phyloP scores from a whole-genome alignment of 2,113 vertebrate genomes.

The Chaetura pelagica region DNA sequence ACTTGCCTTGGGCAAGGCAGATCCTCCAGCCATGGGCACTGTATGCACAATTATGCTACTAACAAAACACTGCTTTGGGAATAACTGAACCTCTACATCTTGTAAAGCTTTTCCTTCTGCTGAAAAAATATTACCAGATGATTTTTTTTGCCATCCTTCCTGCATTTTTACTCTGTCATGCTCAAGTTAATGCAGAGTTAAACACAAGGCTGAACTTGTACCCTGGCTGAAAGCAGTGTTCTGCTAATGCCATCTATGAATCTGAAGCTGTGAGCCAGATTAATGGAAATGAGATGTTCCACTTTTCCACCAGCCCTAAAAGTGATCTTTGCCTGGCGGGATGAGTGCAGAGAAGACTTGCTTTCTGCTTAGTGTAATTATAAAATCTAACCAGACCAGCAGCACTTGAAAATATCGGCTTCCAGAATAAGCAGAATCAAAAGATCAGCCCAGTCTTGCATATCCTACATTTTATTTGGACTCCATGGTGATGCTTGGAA shows the following conservation, averaged over 20 bases:
- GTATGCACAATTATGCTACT: conserved; percentile 44
- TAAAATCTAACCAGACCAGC: conserved; percentile 3
- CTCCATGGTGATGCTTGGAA: not conserved
- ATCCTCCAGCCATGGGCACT: conserved; percentile 39
- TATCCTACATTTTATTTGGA: not conserved
- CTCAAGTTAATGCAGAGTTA: conserved; percentile 44
- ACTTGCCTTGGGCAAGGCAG: conserved; percentile 71
- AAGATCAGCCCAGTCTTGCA: not conserved
- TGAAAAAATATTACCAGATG: conserved; percentile 5
- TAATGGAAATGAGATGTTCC: conserved; percentile 62
- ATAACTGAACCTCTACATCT: conserved; percentile 54
- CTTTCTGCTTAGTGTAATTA: conserved; percentile 44
- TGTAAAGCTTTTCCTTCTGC: conserved; percentile 42
- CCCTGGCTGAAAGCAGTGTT: not conserved
- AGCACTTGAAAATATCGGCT: not conserved
- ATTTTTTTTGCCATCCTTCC: not conserved
- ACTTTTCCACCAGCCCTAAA: conserved; percentile 10
- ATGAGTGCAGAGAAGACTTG: not conserved
- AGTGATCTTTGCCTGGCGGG: not conserved
- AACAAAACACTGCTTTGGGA: conserved; percentile 59
- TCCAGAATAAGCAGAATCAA: conserved; percentile 4
- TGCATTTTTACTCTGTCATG: conserved; percentile 18
- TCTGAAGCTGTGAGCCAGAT: conserved; percentile 49
- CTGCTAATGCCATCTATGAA: conserved; percentile 48
- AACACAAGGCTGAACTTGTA: conserved; percentile 39